Percentiles rank a stretch among this genome's conserved stretches.
These are phyloP conservation scores for Diacarnus erythraeanus DNA, from an alignment of 37 sponge, comb jelly and placozoan species.

Conservation along the genomic window DNA sequence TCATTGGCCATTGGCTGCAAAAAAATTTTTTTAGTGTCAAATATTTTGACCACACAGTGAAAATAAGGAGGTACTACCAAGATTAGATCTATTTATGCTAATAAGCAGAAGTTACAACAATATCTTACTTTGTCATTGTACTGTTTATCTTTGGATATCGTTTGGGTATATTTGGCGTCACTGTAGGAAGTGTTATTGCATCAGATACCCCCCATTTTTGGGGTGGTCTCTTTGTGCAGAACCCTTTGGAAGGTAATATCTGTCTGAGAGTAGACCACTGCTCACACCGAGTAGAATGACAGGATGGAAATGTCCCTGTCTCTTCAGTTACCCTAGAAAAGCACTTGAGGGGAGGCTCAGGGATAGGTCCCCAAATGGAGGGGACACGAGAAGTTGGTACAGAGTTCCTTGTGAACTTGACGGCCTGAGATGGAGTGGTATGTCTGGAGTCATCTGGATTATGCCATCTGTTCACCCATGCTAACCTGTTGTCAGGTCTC, in stretches of 20 bases:
- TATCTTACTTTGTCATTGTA: slow-evolving; percentile 78
- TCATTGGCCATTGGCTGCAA: neutral
- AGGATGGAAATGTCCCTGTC: slow-evolving; percentile 18
- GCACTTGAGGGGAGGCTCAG: slow-evolving; percentile 54
- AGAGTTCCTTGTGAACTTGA: slow-evolving; percentile 47
- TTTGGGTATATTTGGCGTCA: neutral
- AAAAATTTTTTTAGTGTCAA: neutral
- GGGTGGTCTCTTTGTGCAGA: slow-evolving; percentile 36
- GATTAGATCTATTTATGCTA: neutral
- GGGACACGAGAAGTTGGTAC: slow-evolving; percentile 8
- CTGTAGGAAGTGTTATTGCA: neutral
- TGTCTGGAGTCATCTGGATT: slow-evolving; percentile 65
- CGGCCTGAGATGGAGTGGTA: slow-evolving; percentile 50
- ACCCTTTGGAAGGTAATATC: slow-evolving; percentile 85
- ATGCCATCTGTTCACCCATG: slow-evolving; percentile 74
- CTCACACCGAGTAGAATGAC: slow-evolving; percentile 68
- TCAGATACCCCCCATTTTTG: slow-evolving; percentile 73
- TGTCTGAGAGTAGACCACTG: slow-evolving; percentile 85
- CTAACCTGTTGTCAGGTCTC: slow-evolving; percentile 30
- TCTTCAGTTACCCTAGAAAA: slow-evolving; percentile 67
- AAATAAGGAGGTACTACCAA: neutral
- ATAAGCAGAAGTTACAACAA: neutral
- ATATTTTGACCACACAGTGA: neutral
- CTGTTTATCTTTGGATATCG: slow-evolving; percentile 77
- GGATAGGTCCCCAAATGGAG: slow-evolving; percentile 49